phyloP scores from a whole-genome alignment of 2,113 vertebrate species.

The Neolamprologus caudopunctatus region DNA sequence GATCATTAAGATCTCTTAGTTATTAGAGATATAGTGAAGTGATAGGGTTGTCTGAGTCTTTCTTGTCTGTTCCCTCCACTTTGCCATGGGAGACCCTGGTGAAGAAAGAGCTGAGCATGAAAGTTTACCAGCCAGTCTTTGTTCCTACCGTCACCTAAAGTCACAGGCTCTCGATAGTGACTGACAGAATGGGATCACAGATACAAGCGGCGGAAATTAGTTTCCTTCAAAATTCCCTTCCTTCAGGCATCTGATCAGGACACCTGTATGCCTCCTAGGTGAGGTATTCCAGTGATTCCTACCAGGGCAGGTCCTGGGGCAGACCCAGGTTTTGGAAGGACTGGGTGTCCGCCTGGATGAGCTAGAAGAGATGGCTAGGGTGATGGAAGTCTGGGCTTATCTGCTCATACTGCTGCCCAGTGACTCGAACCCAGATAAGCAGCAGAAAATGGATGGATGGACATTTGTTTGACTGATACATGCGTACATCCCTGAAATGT shows the following conservation, averaged over 20 bases:
- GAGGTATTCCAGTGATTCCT: fast-evolving
- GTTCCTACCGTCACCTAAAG: neutral
- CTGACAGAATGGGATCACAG: neutral
- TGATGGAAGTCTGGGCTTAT: neutral
- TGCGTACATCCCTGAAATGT: neutral
- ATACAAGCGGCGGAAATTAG: fast-evolving
- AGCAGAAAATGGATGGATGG: neutral
- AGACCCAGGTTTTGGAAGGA: neutral
- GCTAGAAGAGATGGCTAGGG: neutral
- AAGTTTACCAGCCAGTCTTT: neutral
- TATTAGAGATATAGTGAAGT: neutral
- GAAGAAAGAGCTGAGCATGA: neutral
- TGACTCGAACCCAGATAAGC: neutral
- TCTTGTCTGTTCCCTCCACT: neutral
- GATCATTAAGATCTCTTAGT: neutral
- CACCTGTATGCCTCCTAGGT: neutral
- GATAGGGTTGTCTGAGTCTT: neutral
- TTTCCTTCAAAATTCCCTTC: neutral
- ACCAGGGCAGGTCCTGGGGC: neutral
- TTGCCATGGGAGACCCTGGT: neutral
- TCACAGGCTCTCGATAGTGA: neutral
- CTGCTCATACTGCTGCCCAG: neutral
- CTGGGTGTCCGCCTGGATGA: neutral
- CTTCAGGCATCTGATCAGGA: neutral
- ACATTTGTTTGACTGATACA: neutral